phyloP scores from a whole-genome alignment of 1,140 invertebrate species.

The Globodera ellingtonae region DNA sequence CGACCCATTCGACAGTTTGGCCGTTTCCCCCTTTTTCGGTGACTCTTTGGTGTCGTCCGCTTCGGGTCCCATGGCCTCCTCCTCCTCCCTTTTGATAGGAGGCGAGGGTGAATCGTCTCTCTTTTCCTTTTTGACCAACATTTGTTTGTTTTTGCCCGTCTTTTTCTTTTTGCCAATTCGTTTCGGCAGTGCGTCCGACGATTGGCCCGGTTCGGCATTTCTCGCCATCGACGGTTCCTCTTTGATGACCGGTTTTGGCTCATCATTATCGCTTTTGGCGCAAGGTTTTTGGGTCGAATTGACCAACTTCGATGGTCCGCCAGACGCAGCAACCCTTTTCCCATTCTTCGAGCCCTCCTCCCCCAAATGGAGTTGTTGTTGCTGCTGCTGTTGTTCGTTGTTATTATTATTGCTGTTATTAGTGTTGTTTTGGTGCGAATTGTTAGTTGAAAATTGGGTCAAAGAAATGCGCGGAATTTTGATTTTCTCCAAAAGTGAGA shows the following conservation, averaged over 20 bases:
- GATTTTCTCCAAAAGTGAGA: conserved; percentile 6
- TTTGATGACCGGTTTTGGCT: background rate
- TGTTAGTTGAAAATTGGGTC: conserved; percentile 7
- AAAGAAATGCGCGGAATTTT: conserved; percentile 22
- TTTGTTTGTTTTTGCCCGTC: conserved; percentile 9
- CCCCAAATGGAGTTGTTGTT: too few species aligned
- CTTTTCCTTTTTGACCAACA: conserved; percentile 19
- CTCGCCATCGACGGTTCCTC: too few species aligned
- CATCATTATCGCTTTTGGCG: background rate
- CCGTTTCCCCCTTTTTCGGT: conserved; percentile 5
- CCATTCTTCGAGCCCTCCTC: background rate
- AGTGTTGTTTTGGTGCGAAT: background rate
- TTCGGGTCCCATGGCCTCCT: conserved; percentile 11
- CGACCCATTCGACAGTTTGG: conserved; percentile 9
- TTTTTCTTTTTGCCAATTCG: conserved; percentile 9
- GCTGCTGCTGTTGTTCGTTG: too few species aligned
- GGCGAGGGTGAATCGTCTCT: conserved; percentile 21
- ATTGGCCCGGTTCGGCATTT: background rate
- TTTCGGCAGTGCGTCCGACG: background rate
- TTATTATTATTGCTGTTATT: too few species aligned
- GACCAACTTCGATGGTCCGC: background rate
- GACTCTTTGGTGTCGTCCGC: background rate
- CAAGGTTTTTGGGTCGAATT: background rate
- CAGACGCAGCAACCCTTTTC: background rate
- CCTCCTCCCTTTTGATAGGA: conserved; percentile 28